Evolutionary conservation across 2,113 vertebrate species (phyloP), one percentile per base, ranked within the genome.

Genomic region (Perognathus longimembris): DNA sequence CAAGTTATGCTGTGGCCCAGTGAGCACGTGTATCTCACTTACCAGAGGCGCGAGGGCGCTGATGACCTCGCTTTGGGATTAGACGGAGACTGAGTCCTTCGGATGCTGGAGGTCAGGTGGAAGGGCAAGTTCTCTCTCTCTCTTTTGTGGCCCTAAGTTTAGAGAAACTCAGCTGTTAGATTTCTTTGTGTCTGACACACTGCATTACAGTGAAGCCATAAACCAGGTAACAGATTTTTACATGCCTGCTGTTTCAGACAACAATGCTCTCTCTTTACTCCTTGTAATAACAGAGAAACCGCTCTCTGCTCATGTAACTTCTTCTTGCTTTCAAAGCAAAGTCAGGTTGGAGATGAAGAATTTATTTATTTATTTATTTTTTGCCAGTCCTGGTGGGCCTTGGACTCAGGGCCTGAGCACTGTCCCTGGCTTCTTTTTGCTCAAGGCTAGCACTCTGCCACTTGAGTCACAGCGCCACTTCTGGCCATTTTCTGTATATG

Each of bases 41-140:
- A 99, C 99, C 99, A 98, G 95, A 98, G 98, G 97, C 98, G 97
- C 96, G 98, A 98, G 94, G 98, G 97, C 77, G 98, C 97, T 96
- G 98, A 95, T 74, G 97, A 96, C 97, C 98, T 99, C 93, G 94
- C 96, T 97, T 97, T 98, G 96, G 97, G 98, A 91, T 98, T 98
- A 85, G 97, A 97, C 74, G 98, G 98, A 76, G 99, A 99, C 30
- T 97, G 96, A 75, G 98, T 91, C 96, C 97, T 98, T 95, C 98
- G 99, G 92, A 94, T 95, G 54, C 98, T 97, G 95, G 98, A 79
- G 14, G 96, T 96, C 91, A 99, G 97, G 94, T 98, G 98, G 98
- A 97, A 98, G 97, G 98, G 98, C 2, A 98, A 97, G 94, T 98
- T 99, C 70, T 98, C 98, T 97, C 96, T 97, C 57, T 98, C 98